Evolutionary conservation across 1,140 invertebrate species (phyloP).

Genomic region (Delia radicum): DNA sequence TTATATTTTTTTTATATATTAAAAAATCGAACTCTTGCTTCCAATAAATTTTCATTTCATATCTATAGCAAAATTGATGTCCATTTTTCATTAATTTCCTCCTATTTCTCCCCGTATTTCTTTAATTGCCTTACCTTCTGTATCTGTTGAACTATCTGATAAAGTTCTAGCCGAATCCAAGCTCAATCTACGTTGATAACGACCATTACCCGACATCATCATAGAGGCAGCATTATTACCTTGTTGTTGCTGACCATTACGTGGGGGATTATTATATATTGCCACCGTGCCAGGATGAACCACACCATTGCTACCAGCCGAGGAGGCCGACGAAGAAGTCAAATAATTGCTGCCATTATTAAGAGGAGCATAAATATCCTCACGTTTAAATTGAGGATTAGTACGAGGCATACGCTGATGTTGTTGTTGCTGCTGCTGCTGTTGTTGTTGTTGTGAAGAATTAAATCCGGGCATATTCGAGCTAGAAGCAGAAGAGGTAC

Average conservation of each 20-base stretch:
- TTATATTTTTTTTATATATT: too few relatives aligned
- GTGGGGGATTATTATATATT: conserved; percentile 18
- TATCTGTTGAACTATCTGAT: conserved; percentile 69
- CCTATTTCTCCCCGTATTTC: too few relatives aligned
- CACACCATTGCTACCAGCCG: conserved; percentile 29
- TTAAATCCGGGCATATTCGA: conserved; percentile 39
- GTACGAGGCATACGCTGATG: conserved; percentile 59
- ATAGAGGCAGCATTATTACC: conserved; percentile 26
- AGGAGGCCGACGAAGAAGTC: neutral
- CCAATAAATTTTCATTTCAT: too few relatives aligned
- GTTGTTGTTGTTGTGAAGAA: conserved; percentile 45
- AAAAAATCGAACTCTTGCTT: too few relatives aligned
- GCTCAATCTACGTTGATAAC: conserved; percentile 63
- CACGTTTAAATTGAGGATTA: conserved; percentile 55
- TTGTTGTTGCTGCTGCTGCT: conserved; percentile 46
- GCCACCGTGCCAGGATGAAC: conserved; percentile 29
- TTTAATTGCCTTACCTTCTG: conserved; percentile 55
- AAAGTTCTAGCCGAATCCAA: conserved; percentile 71
- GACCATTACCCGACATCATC: conserved; percentile 33
- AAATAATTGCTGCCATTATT: conserved; percentile 26
- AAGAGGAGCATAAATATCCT: conserved; percentile 45
- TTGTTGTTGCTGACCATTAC: neutral
- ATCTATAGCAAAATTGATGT: too few relatives aligned
- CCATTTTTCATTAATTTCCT: too few relatives aligned
- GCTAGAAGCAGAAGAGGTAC: conserved; percentile 50